These are phyloP conservation scores for Aspidiotus rigidus DNA, from an alignment of 2,888 invertebrate species.

Conservation along the genomic window DNA sequence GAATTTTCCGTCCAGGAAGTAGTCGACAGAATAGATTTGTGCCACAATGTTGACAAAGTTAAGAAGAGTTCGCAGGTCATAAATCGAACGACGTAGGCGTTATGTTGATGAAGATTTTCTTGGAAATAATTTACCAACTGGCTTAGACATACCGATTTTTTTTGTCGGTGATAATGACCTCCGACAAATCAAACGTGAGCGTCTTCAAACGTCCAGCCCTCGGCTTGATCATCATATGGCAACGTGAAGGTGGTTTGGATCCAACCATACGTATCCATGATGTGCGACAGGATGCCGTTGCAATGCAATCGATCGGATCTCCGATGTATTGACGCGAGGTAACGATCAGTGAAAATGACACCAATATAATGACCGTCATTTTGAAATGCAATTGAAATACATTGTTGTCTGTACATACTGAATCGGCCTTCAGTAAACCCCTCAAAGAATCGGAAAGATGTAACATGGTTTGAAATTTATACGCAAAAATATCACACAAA, in stretches of 20 bases:
- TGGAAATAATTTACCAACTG: no score
- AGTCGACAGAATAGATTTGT: constrained; percentile 67
- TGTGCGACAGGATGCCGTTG: constrained; percentile 76
- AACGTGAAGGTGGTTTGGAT: constrained; percentile 84
- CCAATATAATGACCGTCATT: constrained; percentile 79
- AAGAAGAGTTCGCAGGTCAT: constrained; percentile 65
- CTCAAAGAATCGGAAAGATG: no score
- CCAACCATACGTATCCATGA: constrained; percentile 87
- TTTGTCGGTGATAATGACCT: no score
- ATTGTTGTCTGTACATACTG: no score
- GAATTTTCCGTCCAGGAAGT: constrained; percentile 70
- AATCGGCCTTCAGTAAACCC: no score
- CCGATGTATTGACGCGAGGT: no score
- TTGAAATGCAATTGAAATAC: constrained; percentile 89
- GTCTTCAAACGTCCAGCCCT: no score
- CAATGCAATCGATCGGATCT: no score
- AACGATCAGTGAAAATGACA: constrained; percentile 85
- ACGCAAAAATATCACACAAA: no score
- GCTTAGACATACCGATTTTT: no score
- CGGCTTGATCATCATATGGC: constrained; percentile 70
- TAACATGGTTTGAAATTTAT: no score
- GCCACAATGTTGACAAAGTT: constrained; percentile 68
- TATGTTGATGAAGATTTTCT: constrained; percentile 64
- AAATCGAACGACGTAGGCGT: constrained; percentile 67
- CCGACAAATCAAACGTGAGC: no score